Percentiles rank a stretch among this genome's conserved stretches.
phyloP scores from a whole-genome alignment of 2,888 invertebrate species.

The Marasmarcha lunaedactyla region DNA sequence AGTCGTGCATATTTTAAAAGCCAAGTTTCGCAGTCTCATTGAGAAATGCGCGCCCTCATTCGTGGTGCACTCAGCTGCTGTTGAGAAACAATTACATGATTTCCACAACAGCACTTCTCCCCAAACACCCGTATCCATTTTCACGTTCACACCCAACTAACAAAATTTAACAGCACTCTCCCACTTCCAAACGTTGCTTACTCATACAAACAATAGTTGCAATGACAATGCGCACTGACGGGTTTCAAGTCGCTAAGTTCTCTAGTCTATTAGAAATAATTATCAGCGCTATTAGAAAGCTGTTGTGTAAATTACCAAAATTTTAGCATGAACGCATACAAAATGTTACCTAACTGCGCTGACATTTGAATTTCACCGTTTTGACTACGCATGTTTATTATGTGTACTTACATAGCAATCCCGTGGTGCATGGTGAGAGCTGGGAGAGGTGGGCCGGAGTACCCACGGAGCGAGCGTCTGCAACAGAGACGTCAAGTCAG shows the following conservation, averaged over 20 bases:
- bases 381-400: slow-evolving; percentile 23
- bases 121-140: no score
- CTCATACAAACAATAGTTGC: slow-evolving; percentile 35
- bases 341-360: slow-evolving; percentile 2
- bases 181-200: slow-evolving; percentile 18
- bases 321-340: slow-evolving; percentile 7
- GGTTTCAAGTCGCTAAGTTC: slow-evolving; percentile 22
- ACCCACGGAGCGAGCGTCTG: slow-evolving; percentile 43
- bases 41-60: slow-evolving; percentile 64
- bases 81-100: slow-evolving; percentile 62
- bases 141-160: no score
- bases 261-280: slow-evolving; percentile 24
- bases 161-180: no score
- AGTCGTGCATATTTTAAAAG: slow-evolving; percentile 63
- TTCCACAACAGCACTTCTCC: slow-evolving; percentile 29
- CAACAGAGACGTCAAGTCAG: slow-evolving; percentile 51
- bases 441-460: slow-evolving; percentile 30
- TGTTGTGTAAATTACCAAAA: slow-evolving; percentile 24
- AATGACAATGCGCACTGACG: slow-evolving; percentile 33
- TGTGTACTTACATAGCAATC: slow-evolving; percentile 53
- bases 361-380: not conserved
- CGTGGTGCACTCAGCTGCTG: slow-evolving; percentile 50
- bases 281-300: slow-evolving; percentile 43
- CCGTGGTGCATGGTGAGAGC: slow-evolving; percentile 42
- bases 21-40: slow-evolving; percentile 63